Percentiles rank a stretch among this genome's conserved stretches.
These are phyloP conservation scores for Psilanteris sp. DNA, from an alignment of 1,140 invertebrate species.

Conservation along the genomic window DNA sequence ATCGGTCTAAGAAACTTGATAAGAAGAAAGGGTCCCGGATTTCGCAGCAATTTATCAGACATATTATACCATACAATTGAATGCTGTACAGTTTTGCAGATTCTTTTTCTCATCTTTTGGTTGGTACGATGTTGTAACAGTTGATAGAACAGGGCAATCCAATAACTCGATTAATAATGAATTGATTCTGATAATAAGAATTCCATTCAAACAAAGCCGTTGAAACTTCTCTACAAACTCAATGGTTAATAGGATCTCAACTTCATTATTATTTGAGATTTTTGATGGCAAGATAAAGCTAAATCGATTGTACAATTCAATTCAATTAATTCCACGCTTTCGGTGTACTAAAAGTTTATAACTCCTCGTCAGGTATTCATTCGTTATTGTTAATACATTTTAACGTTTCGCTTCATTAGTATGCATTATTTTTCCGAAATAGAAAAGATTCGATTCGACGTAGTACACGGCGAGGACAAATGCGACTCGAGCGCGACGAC, in stretches of 20 bases:
- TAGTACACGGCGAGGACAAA: too few species aligned
- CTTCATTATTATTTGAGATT: slow-evolving; percentile 52
- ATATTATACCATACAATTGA: slow-evolving; percentile 25
- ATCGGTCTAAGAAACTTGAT: slow-evolving; percentile 15
- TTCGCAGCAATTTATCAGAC: slow-evolving; percentile 32
- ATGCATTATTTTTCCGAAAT: slow-evolving; percentile 12
- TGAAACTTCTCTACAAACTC: slow-evolving; percentile 29
- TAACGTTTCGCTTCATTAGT: slow-evolving; percentile 1
- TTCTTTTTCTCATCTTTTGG: slow-evolving; percentile 9
- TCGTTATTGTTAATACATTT: slow-evolving; percentile 19
- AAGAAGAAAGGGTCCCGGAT: slow-evolving; percentile 26
- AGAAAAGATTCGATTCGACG: too few species aligned
- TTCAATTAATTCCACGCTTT: slow-evolving; percentile 35
- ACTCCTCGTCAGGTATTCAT: slow-evolving; percentile 22
- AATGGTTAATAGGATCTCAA: slow-evolving; percentile 34
- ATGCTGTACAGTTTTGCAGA: slow-evolving; percentile 13
- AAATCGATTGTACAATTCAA: slow-evolving; percentile 35
- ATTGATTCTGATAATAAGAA: slow-evolving; percentile 50
- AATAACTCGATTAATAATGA: slow-evolving; percentile 65
- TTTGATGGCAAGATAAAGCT: slow-evolving; percentile 40
- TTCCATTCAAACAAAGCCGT: slow-evolving; percentile 35
- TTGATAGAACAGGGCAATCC: slow-evolving; percentile 47
- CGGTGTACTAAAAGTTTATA: slow-evolving; percentile 17
- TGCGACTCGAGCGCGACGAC: too few species aligned
- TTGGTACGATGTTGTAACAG: slow-evolving; percentile 18